Evolutionary conservation across 2,113 vertebrate genomes (phyloP), one percentile per base, ranked within the genome.

Genomic region (Callocephalon fimbriatum): DNA sequence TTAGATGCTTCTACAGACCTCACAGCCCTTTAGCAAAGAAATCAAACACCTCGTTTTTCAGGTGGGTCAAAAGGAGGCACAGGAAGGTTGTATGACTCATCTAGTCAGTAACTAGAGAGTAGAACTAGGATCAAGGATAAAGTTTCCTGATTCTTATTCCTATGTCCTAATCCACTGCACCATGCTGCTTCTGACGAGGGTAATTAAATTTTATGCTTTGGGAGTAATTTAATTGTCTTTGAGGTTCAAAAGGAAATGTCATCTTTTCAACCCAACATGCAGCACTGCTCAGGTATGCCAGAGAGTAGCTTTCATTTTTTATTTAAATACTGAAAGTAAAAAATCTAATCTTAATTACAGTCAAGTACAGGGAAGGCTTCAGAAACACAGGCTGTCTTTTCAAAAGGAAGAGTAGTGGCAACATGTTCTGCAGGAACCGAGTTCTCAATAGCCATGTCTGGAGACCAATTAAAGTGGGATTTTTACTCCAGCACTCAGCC

Each of bases 381-480:
- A 85, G 51, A 85, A 95, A 62, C 59, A 96, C 27, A 79, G 53
- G 72, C 62, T 68, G 71, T 48, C 72, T 83, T 84, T 97, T 93
- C 78, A 71, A 94, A 67, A 13, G 32, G 66, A 91, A 76, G 6
- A 58, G 70, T 17, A 15, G 68, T 58, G 81, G 66, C 32, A 74
- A 37, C 20, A 2, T 37, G 73, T 78, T 94, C 95, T 68, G 75
- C 97, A 97, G 97, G 96, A 83, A 95, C 35, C 56, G 82, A 96
- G 85, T 76, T 94, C 85, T 96, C 94, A 96, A 94, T 27, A 91
- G 51, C 74, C 29, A 27, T 78, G 44, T 97, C 94, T 90, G 88
- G 91, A 97, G 83, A 96, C 67, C 58, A 89, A 96, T 97, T 98
- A 97, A 98, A 95, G 81, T 35, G 45, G 80, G 95, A 96, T 97